Conservation (phyloP, 1,140 invertebrate genomes). For the Meloidogyne hapla region DNA sequence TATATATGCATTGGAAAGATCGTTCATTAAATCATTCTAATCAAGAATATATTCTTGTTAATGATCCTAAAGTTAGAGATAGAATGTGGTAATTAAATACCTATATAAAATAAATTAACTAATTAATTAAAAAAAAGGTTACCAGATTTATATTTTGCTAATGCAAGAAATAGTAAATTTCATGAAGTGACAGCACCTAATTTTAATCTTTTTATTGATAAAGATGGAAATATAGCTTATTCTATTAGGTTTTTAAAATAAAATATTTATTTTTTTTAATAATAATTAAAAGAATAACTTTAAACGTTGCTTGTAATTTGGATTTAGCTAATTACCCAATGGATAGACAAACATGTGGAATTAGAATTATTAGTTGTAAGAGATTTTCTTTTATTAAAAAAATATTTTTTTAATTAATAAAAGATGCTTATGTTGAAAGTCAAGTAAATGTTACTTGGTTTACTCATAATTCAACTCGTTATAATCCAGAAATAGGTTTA, state of each 20-base stretch:
- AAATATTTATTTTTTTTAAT: background rate
- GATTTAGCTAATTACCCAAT: slow-evolving; percentile 57
- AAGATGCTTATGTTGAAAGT: slow-evolving; percentile 60
- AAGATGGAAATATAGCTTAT: slow-evolving; percentile 64
- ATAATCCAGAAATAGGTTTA: slow-evolving; percentile 58
- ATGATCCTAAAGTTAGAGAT: slow-evolving; percentile 52
- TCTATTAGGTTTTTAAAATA: slow-evolving; percentile 52
- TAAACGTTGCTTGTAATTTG: slow-evolving; percentile 59
- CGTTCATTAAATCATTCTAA: slow-evolving; percentile 47
- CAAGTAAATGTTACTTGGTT: slow-evolving; percentile 63
- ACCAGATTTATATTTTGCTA: slow-evolving; percentile 62
- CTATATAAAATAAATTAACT: slow-evolving; percentile 35
- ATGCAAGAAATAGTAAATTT: slow-evolving; percentile 52
- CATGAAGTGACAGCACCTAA: slow-evolving; percentile 62
- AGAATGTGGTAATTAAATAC: slow-evolving; percentile 49
- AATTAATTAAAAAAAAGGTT: slow-evolving; percentile 66
- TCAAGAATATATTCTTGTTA: slow-evolving; percentile 58
- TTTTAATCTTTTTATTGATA: slow-evolving; percentile 65
- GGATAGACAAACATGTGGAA: slow-evolving; percentile 56
- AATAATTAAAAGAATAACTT: slow-evolving; percentile 42
- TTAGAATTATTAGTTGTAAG: slow-evolving; percentile 52
- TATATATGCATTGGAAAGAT: slow-evolving; percentile 60
- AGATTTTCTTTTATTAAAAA: slow-evolving; percentile 3
- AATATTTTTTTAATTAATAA: slow-evolving; percentile 15
- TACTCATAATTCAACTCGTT: slow-evolving; percentile 46